These are phyloP conservation scores for Bombylius discolor DNA, from an alignment of 2,888 invertebrate species.

Conservation along the genomic window DNA sequence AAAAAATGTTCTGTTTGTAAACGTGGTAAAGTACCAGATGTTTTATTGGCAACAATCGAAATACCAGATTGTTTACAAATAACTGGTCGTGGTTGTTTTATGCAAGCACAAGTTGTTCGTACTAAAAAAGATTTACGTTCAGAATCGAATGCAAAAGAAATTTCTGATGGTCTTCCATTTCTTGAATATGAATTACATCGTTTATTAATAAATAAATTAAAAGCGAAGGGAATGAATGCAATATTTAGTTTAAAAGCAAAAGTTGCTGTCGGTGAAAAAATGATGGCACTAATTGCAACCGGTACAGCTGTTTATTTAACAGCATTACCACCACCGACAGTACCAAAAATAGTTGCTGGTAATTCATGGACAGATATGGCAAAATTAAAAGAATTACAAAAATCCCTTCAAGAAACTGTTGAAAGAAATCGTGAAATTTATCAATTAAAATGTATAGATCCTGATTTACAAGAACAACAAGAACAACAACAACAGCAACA, in stretches of 20 bases:
- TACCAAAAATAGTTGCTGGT: conserved; percentile 57
- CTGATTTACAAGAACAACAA: conserved; percentile 19
- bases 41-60: conserved; percentile 79
- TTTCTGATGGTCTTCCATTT: conserved; percentile 90
- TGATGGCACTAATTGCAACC: conserved; percentile 77
- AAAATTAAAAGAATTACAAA: conserved; percentile 53
- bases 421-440: conserved; percentile 59
- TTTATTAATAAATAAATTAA: conserved; percentile 75
- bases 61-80: conserved; percentile 63
- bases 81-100: conserved; percentile 49
- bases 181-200: conserved; percentile 91
- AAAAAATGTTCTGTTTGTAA: conserved; percentile 59
- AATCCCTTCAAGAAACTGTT: conserved; percentile 54
- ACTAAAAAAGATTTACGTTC: conserved; percentile 65
- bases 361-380: conserved; percentile 51
- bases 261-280: conserved; percentile 72
- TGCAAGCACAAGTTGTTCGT: conserved; percentile 64
- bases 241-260: conserved; percentile 75
- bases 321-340: conserved; percentile 61
- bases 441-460: conserved; percentile 42
- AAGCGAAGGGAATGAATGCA: conserved; percentile 90
- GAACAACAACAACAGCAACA: conserved; percentile 10
- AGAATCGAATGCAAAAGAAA: conserved; percentile 82
- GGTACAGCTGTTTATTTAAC: conserved; percentile 72
- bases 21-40: conserved; percentile 77